Conservation (phyloP, 2,797 vertebrate species). For the Megalops cyprinoides region DNA sequence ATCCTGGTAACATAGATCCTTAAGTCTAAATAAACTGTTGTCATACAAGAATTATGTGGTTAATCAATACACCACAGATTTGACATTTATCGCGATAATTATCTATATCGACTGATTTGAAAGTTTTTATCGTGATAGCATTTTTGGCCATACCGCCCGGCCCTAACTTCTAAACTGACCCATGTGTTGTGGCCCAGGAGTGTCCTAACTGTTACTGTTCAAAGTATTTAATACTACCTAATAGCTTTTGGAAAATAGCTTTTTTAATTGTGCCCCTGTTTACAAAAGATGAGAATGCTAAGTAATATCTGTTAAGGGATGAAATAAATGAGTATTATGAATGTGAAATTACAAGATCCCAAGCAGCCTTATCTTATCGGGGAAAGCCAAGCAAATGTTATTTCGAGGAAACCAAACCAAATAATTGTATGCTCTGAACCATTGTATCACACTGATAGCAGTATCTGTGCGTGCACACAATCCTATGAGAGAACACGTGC, state of each 20-base stretch:
- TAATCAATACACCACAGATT: no score
- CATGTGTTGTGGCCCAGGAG: background rate
- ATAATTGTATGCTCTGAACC: background rate
- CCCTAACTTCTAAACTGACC: background rate
- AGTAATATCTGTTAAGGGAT: no score
- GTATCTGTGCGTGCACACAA: background rate
- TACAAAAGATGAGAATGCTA: background rate
- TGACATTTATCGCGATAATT: no score
- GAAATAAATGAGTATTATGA: no score
- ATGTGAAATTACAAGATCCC: no score
- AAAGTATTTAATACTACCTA: background rate
- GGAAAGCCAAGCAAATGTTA: background rate
- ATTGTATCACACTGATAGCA: background rate
- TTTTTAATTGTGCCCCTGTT: background rate
- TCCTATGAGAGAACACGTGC: background rate
- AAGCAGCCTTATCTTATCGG: constrained; percentile 19
- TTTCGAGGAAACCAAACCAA: background rate
- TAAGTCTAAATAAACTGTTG: no score
- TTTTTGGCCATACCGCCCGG: no score
- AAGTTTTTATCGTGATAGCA: no score
- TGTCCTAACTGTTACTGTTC: background rate
- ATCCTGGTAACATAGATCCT: no score
- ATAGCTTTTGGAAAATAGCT: background rate
- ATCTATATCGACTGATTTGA: no score
- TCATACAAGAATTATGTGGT: no score